Percentiles rank a stretch among this genome's conserved stretches.
phyloP scores from a whole-genome alignment of 2,797 vertebrate species.

The Chelonia mydas region DNA sequence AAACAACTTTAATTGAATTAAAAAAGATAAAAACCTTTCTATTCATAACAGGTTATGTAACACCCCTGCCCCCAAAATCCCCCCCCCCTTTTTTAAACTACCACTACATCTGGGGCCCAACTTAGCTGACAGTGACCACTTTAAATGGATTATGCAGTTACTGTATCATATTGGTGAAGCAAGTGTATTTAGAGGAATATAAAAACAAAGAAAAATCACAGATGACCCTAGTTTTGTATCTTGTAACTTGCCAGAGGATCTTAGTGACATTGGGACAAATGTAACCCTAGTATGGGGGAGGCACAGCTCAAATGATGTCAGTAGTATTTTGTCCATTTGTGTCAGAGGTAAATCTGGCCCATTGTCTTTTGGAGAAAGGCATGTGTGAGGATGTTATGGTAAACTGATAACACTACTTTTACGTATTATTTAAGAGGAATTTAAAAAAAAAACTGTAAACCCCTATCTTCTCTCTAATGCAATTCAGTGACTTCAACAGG shows the following conservation, averaged over 20 bases:
- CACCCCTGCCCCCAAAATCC: too few relatives aligned
- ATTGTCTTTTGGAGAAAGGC: not conserved
- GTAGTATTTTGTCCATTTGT: not conserved
- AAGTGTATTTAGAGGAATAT: not conserved
- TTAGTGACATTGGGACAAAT: not conserved
- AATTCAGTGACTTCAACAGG: not conserved
- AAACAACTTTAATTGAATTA: not conserved
- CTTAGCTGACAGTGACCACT: not conserved
- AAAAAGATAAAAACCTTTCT: not conserved
- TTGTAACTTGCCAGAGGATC: not conserved
- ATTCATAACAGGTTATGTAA: not conserved
- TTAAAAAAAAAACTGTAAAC: not conserved
- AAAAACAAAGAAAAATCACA: not conserved
- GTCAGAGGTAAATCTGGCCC: not conserved
- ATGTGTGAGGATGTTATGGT: not conserved
- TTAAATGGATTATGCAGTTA: not conserved
- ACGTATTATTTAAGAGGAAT: not conserved
- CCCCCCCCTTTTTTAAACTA: not conserved
- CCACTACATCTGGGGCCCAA: not conserved
- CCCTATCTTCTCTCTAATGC: not conserved
- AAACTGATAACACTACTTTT: not conserved
- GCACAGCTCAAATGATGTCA: not conserved
- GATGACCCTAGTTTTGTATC: not conserved
- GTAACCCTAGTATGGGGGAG: too few relatives aligned
- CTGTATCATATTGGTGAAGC: not conserved